Evolutionary conservation across 1,140 invertebrate genomes (phyloP), one percentile per base, ranked within the genome.

Genomic region (Lasaia peninsularis): DNA sequence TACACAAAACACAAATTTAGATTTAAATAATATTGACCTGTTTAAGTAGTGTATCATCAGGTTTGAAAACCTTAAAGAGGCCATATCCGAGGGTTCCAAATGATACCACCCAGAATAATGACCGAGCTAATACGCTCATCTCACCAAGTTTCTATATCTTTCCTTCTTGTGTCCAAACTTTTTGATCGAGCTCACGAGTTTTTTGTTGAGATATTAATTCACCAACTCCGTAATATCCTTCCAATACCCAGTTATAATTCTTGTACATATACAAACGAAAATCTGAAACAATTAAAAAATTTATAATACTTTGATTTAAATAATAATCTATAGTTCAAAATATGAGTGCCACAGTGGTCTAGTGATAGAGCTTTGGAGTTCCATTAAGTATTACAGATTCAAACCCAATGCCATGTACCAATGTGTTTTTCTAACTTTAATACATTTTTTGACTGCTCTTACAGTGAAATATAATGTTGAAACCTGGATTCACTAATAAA

Each of bases 221-320:
- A 34, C 91, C 92, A n/a, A 92, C 60, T 67, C 81, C 84, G 69
- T 93, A 93, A 70, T 92, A 93, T 12, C 89, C 85, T 66, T 92
- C 91, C 40, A 93, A 71, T n/a, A 91, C 75, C 68, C 85, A 90
- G 31, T 91, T 91, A 72, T 89, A 92, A 60, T 93, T 93, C 48
- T 91, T 88, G 73, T 88, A 76, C 62, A 92, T 90, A 65, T 92
- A 92, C 40, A 89, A 74, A 14, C 92, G 90, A 63, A 92, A 92
- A 73, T 92, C 92, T 93, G 74, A 11, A 86, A 78, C 28, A 18
- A 28, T 6, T 28, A 2, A 6, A 28, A 28, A 28, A 28, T 6
- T 0, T 28, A 28, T 28, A 28, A 28, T 28, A 6, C 5, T 7
- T 28, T 6, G 8, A 28, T 7, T 28, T 28, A 6, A 28, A 6